Evolutionary conservation across 2,888 invertebrate genomes (phyloP).

Genomic region (Aquatica leii): DNA sequence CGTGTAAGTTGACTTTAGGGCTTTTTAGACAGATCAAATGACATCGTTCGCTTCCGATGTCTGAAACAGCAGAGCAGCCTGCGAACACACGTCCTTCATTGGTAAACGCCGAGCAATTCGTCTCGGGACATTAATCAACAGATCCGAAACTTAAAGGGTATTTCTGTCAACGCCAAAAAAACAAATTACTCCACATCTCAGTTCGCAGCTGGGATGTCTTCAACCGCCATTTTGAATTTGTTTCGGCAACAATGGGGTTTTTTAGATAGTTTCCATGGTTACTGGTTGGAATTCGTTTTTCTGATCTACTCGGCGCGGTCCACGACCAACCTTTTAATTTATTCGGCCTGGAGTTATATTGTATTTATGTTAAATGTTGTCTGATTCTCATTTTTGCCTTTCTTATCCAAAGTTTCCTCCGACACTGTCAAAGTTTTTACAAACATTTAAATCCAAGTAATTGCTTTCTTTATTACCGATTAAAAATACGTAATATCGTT

Average conservation of each 20-base stretch:
- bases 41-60: conserved; percentile 40
- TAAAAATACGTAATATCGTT: neutral
- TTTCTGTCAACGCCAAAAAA: conserved; percentile 57
- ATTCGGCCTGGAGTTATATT: conserved; percentile 53
- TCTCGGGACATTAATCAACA: conserved; percentile 56
- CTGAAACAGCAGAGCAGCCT: conserved; percentile 36
- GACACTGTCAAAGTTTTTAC: conserved; percentile 30
- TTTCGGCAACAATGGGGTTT: conserved; percentile 57
- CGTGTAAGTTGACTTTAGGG: conserved; percentile 22
- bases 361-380: conserved; percentile 54
- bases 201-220: conserved; percentile 53
- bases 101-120: conserved; percentile 53
- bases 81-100: conserved; percentile 50
- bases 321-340: conserved; percentile 52
- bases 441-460: conserved; percentile 23
- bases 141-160: conserved; percentile 55
- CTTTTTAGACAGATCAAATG: conserved; percentile 35
- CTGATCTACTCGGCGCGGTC: conserved; percentile 47
- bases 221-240: conserved; percentile 58
- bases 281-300: conserved; percentile 55
- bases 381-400: conserved; percentile 50
- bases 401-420: conserved; percentile 27
- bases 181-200: conserved; percentile 56
- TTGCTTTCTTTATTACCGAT: conserved; percentile 21
- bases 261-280: conserved; percentile 54